Conservation (phyloP, 2,113 vertebrate species). For the Nannospalax galili region DNA sequence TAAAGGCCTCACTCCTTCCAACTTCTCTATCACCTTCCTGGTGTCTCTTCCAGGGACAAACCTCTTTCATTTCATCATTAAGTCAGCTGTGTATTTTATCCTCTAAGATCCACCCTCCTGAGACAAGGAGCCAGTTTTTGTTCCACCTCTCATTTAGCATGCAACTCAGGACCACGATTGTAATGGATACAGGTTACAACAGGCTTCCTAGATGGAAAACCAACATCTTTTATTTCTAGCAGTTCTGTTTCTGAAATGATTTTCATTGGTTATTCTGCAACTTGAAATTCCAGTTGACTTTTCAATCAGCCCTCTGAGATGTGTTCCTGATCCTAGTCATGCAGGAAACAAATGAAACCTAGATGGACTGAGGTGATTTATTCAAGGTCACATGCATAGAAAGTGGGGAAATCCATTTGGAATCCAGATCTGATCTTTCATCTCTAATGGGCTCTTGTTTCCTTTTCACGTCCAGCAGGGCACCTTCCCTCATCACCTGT, state of each 20-base stretch:
- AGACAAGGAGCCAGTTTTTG: neutral
- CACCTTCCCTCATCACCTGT: slow-evolving; percentile 70
- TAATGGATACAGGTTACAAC: accelerated
- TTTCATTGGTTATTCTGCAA: neutral
- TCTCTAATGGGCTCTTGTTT: neutral
- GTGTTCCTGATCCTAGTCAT: neutral
- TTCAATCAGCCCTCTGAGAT: accelerated
- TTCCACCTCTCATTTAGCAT: neutral
- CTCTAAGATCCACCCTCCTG: neutral
- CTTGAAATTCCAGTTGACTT: neutral
- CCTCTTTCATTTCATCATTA: neutral
- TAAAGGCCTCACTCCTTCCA: neutral
- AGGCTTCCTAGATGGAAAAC: neutral
- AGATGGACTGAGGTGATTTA: neutral
- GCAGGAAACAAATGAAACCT: neutral
- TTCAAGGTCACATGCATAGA: neutral
- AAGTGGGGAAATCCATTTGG: neutral
- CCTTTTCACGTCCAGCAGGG: neutral
- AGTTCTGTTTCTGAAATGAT: neutral
- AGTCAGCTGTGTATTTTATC: too few species aligned
- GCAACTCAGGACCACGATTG: neutral
- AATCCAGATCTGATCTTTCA: neutral
- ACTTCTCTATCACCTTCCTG: neutral
- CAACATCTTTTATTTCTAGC: too few species aligned
- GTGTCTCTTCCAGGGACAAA: neutral